These are phyloP conservation scores for Trochalopteron elliotii DNA, from an alignment of 2,113 vertebrate genomes.

Conservation along the genomic window DNA sequence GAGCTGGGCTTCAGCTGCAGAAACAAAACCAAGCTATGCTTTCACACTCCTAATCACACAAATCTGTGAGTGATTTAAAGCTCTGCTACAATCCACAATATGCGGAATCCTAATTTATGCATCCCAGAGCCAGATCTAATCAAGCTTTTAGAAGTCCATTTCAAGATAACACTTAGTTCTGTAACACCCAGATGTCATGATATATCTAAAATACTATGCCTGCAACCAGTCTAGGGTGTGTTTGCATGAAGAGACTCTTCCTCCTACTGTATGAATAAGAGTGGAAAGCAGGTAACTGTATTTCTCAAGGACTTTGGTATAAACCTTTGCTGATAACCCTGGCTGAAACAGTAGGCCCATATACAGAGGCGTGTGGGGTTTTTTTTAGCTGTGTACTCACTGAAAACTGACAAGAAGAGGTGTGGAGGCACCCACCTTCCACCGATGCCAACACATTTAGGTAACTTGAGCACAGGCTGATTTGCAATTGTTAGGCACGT, in stretches of 20 bases:
- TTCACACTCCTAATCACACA: not conserved
- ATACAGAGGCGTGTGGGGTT: conserved; percentile 29
- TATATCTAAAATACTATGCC: not conserved
- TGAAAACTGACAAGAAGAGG: conserved; percentile 62
- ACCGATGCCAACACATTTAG: conserved; percentile 57
- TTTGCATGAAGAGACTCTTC: conserved; percentile 35
- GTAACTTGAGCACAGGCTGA: conserved; percentile 64
- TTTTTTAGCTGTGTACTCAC: conserved; percentile 30
- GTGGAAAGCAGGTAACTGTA: conserved; percentile 16
- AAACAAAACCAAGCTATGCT: not conserved
- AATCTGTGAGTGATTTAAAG: not conserved
- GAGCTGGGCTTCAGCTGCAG: not conserved
- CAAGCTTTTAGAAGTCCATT: not conserved
- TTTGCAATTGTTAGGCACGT: conserved; percentile 62
- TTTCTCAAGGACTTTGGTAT: conserved; percentile 10
- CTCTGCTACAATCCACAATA: not conserved
- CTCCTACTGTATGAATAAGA: conserved; percentile 31
- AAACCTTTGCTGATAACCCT: conserved; percentile 1
- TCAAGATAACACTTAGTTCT: not conserved
- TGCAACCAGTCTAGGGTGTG: not conserved
- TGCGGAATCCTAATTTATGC: not conserved
- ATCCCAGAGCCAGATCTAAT: not conserved
- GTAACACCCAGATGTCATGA: not conserved
- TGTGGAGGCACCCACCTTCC: conserved; percentile 62
- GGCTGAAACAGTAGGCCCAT: conserved; percentile 44